These are phyloP conservation scores for Agrochola circellaris DNA, from an alignment of 2,888 invertebrate species.

Conservation along the genomic window DNA sequence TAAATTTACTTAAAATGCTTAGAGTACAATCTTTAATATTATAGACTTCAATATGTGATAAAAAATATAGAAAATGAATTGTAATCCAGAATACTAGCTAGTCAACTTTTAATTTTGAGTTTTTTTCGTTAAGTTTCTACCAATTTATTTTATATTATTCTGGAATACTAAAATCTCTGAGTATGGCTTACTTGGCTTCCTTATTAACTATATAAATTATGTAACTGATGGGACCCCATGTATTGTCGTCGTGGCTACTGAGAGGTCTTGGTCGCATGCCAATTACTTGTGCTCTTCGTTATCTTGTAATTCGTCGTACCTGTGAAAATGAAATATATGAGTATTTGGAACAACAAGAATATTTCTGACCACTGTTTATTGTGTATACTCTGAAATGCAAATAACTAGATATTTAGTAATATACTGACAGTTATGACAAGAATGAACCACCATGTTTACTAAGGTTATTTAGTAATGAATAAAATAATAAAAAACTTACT, in stretches of 20 bases:
- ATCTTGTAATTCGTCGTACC: not conserved
- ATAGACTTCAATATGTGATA: not conserved
- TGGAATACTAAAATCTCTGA: not conserved
- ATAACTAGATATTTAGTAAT: too few species aligned
- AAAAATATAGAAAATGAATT: too few species aligned
- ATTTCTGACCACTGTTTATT: not conserved
- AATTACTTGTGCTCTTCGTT: not conserved
- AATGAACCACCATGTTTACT: not conserved
- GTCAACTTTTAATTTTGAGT: not conserved
- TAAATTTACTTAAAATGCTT: not conserved
- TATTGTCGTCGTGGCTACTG: not conserved
- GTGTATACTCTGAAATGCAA: too few species aligned
- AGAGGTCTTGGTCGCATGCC: too few species aligned
- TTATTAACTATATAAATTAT: not conserved
- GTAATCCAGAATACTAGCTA: not conserved
- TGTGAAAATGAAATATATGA: not conserved
- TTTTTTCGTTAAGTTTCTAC: not conserved
- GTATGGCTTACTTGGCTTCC: not conserved
- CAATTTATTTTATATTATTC: not conserved
- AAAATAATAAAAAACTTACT: slow-evolving; percentile 28
- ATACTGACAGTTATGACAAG: not conserved
- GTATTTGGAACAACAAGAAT: not conserved
- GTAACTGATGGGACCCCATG: not conserved
- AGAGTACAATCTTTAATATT: not conserved
- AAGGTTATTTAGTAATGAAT: not conserved